Conservation (phyloP, 2,797 vertebrate species). For the Scarus forsteni region DNA sequence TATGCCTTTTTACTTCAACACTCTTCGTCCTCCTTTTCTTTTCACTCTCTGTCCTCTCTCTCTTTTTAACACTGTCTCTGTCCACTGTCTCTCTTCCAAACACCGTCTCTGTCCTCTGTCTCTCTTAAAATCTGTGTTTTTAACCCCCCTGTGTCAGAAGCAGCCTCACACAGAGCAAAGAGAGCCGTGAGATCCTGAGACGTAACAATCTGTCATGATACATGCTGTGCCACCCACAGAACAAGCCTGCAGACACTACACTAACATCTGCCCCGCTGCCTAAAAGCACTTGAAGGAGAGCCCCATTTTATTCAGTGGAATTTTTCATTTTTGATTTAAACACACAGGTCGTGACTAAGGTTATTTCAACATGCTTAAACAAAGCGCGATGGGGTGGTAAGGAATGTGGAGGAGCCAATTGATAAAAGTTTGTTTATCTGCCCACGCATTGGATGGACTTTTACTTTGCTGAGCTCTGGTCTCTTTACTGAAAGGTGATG, state of each 20-base stretch:
- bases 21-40: constrained; percentile 21
- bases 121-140: constrained; percentile 34
- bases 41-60: no score
- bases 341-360: constrained; percentile 43
- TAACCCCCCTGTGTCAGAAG: constrained; percentile 44
- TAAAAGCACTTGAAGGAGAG: constrained; percentile 59
- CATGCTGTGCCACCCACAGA: constrained; percentile 52
- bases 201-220: constrained; percentile 35
- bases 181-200: constrained; percentile 31
- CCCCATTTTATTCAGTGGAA: constrained; percentile 37
- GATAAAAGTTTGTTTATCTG: constrained; percentile 67
- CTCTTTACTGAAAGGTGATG: constrained; percentile 40
- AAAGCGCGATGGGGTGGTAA: constrained; percentile 39
- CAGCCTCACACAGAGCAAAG: neutral
- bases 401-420: constrained; percentile 78
- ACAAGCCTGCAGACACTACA: constrained; percentile 41
- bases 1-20: constrained; percentile 20
- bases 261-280: constrained; percentile 38
- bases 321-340: constrained; percentile 63
- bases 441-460: constrained; percentile 53
- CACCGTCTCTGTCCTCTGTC: constrained; percentile 28
- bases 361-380: constrained; percentile 58
- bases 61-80: no score
- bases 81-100: constrained; percentile 26
- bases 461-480: constrained; percentile 27